phyloP scores from a whole-genome alignment of 2,113 vertebrate genomes.

The Centropus bengalensis region DNA sequence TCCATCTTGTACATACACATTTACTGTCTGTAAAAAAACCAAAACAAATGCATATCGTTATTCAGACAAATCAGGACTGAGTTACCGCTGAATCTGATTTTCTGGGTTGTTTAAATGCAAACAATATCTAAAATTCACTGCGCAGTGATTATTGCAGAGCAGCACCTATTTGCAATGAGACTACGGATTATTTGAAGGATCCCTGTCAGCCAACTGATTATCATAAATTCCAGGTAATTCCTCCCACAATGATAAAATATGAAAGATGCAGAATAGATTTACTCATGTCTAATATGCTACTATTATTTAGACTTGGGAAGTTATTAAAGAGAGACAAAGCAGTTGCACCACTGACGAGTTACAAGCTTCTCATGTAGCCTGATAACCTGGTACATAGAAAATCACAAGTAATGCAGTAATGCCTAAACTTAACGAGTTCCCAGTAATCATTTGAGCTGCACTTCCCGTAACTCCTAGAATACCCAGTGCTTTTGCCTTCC shows the following conservation, averaged over 20 bases:
- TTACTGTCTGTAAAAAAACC: conserved; percentile 83
- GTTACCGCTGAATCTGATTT: neutral
- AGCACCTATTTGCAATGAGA: neutral
- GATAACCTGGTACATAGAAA: neutral
- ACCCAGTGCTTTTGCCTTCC: neutral
- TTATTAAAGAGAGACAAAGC: neutral
- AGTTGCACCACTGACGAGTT: neutral
- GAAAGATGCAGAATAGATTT: neutral
- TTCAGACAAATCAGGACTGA: neutral
- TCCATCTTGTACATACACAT: conserved; percentile 91
- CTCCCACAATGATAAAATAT: neutral
- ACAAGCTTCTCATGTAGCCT: neutral
- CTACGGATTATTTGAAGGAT: neutral
- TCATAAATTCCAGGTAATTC: neutral
- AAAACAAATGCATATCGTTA: neutral
- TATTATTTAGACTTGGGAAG: neutral
- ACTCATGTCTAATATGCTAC: neutral
- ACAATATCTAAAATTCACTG: neutral
- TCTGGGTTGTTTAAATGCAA: neutral
- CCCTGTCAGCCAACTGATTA: neutral
- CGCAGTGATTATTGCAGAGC: neutral
- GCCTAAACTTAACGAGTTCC: neutral
- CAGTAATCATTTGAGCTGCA: neutral
- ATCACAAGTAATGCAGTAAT: neutral
- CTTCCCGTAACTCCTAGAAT: neutral